These are phyloP conservation scores for Apolygus lucorum DNA, from an alignment of 1,140 invertebrate species.

Conservation along the genomic window DNA sequence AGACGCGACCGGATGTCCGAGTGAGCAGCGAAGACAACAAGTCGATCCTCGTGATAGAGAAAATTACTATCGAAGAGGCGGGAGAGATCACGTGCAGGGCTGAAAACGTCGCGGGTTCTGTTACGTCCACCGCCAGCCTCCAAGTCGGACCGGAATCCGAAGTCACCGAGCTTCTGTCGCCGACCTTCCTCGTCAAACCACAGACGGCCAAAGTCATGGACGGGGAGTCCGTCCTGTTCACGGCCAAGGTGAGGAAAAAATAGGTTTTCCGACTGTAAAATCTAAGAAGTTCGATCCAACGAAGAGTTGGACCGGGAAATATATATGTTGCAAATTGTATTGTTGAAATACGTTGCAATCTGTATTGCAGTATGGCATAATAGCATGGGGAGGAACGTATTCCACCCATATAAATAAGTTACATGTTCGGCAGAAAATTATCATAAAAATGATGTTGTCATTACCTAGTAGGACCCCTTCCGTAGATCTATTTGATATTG, in stretches of 20 bases:
- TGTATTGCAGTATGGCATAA: too few species aligned
- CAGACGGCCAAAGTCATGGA: slow-evolving; percentile 78
- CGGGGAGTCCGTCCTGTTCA: slow-evolving; percentile 74
- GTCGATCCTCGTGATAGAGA: slow-evolving; percentile 70
- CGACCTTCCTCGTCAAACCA: slow-evolving; percentile 63
- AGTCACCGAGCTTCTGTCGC: slow-evolving; percentile 52
- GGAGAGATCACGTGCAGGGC: slow-evolving; percentile 80
- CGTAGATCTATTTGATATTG: too few species aligned
- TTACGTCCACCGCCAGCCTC: slow-evolving; percentile 71
- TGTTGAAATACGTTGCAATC: not conserved
- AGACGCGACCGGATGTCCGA: slow-evolving; percentile 54
- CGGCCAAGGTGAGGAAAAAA: slow-evolving; percentile 52
- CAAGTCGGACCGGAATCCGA: slow-evolving; percentile 55
- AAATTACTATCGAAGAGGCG: slow-evolving; percentile 57
- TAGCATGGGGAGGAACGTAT: too few species aligned
- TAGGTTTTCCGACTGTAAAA: too few species aligned
- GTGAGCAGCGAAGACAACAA: slow-evolving; percentile 67
- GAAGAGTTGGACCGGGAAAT: too few species aligned
- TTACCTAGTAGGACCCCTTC: too few species aligned
- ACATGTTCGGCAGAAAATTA: too few species aligned
- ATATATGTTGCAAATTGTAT: too few species aligned
- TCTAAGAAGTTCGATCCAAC: too few species aligned
- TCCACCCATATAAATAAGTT: too few species aligned
- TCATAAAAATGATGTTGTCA: too few species aligned
- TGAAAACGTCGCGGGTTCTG: slow-evolving; percentile 77